phyloP scores from a whole-genome alignment of 2,113 vertebrate species.

The Odocoileus hemionus region DNA sequence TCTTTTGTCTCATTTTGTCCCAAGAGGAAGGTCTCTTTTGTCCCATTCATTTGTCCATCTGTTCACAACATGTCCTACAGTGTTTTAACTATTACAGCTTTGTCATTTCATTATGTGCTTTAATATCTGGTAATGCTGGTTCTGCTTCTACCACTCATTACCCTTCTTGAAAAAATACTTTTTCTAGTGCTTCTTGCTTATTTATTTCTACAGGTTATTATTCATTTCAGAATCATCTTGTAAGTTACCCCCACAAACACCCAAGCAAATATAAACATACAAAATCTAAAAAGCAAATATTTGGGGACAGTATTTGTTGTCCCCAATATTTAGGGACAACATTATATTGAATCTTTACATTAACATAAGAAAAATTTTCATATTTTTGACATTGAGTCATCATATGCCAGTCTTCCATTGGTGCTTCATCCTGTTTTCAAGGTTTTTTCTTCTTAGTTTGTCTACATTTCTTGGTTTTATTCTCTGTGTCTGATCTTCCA shows the following conservation, averaged over 20 bases:
- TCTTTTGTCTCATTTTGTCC: neutral
- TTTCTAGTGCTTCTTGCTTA: neutral
- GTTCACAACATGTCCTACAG: neutral
- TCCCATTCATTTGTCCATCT: neutral
- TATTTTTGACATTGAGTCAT: neutral
- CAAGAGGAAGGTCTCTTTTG: neutral
- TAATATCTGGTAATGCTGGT: neutral
- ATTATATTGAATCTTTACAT: neutral
- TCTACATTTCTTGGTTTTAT: neutral
- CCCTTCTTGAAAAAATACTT: neutral
- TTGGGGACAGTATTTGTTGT: neutral
- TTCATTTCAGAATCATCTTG: constrained; percentile 19
- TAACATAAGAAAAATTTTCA: neutral
- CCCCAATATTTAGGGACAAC: neutral
- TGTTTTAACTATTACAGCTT: neutral
- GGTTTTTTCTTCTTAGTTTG: neutral
- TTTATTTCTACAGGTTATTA: neutral
- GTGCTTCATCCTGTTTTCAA: neutral
- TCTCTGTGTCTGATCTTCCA: neutral
- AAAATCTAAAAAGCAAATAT: neutral
- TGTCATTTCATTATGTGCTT: neutral
- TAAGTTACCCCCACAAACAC: neutral
- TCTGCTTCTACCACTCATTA: neutral
- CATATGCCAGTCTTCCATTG: neutral
- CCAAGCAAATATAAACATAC: neutral